Conservation (phyloP, 2,113 vertebrate genomes). For the Prunella fulvescens region DNA sequence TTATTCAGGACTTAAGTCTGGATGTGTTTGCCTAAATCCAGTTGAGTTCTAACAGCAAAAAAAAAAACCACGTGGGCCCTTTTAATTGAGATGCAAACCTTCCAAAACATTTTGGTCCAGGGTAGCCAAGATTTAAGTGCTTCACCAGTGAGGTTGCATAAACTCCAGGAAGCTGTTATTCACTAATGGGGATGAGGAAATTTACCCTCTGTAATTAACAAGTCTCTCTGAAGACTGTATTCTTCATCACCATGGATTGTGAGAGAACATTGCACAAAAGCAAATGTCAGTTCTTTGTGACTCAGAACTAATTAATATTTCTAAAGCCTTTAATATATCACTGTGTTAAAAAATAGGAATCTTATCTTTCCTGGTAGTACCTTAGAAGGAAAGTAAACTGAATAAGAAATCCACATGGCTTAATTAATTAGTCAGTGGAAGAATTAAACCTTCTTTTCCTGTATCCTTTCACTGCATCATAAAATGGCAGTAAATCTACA, state of each 20-base stretch:
- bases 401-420: not conserved
- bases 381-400: not conserved
- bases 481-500: not conserved
- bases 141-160: not conserved
- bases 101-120: not conserved
- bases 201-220: not conserved
- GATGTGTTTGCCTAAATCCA: not conserved
- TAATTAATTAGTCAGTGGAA: not conserved
- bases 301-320: constrained; percentile 11
- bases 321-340: not conserved
- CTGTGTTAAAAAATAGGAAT: not conserved
- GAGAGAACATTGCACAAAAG: constrained; percentile 2
- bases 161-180: not conserved
- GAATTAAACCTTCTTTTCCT: not conserved
- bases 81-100: not conserved
- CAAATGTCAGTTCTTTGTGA: constrained; percentile 1
- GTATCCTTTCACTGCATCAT: not conserved
- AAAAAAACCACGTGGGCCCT: not conserved
- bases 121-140: not conserved
- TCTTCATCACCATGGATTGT: not conserved
- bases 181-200: not conserved
- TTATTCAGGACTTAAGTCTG: not conserved
- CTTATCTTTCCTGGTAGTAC: not conserved
- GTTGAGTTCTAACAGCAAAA: not conserved
- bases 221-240: not conserved